Evolutionary conservation across 2,888 invertebrate genomes (phyloP).

Genomic region (Sericinus montela): DNA sequence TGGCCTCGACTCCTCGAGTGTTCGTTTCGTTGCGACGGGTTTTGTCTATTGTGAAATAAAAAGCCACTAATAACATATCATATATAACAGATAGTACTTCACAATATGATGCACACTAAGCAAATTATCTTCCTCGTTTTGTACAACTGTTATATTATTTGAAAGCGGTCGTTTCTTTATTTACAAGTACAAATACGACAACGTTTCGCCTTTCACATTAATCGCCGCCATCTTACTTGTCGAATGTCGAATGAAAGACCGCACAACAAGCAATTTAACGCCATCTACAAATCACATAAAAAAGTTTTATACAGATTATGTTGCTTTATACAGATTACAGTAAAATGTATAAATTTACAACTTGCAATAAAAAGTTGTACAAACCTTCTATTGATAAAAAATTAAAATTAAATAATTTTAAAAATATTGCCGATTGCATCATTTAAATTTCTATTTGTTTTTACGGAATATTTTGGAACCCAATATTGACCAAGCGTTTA

Average conservation of each 20-base stretch:
- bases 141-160: constrained; percentile 43
- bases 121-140: constrained; percentile 39
- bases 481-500: no score
- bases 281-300: constrained; percentile 75
- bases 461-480: no score
- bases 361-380: no score
- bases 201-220: constrained; percentile 83
- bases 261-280: constrained; percentile 81
- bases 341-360: no score
- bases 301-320: no score
- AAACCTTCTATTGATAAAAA: no score
- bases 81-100: constrained; percentile 48
- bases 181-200: constrained; percentile 75
- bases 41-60: constrained; percentile 76
- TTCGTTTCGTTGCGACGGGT: constrained; percentile 77
- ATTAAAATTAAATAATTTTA: no score
- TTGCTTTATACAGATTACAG: no score
- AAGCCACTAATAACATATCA: constrained; percentile 51
- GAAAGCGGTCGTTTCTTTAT: constrained; percentile 63
- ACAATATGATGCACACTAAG: constrained; percentile 52
- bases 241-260: constrained; percentile 58
- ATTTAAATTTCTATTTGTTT: no score
- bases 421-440: no score
- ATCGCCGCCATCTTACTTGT: constrained; percentile 82
- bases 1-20: constrained; percentile 78